Percentiles rank a stretch among this genome's conserved stretches.
These are phyloP conservation scores for Drosophila simulans DNA, from an alignment of 1,140 invertebrate species.

Conservation along the genomic window DNA sequence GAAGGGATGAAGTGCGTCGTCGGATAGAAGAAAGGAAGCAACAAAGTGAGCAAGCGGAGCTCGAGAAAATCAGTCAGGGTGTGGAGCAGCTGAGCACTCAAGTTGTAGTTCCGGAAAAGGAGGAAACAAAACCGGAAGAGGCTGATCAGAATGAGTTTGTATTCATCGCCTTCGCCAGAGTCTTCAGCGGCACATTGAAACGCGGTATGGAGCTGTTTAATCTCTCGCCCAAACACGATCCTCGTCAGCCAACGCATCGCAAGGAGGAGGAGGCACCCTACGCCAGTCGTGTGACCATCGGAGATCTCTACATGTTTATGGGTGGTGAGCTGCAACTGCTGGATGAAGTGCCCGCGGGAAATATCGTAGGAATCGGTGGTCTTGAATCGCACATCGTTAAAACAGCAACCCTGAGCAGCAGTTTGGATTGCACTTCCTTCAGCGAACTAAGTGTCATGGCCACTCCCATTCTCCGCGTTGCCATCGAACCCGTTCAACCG, in stretches of 20 bases:
- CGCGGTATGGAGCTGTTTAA: slow-evolving; percentile 93
- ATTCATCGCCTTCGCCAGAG: slow-evolving; percentile 96
- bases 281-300: slow-evolving; percentile 87
- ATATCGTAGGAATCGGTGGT: slow-evolving; percentile 95
- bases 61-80: slow-evolving; percentile 85
- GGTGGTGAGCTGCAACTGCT: slow-evolving; percentile 95
- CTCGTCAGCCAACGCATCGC: slow-evolving; percentile 85
- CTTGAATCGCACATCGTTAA: slow-evolving; percentile 95
- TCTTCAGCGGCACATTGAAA: slow-evolving; percentile 95
- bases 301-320: slow-evolving; percentile 95
- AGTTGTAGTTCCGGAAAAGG: slow-evolving; percentile 60
- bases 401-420: slow-evolving; percentile 95
- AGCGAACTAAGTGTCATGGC: slow-evolving; percentile 92
- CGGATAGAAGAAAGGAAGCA: slow-evolving; percentile 86
- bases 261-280: slow-evolving; percentile 82
- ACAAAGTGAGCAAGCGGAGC: slow-evolving; percentile 85
- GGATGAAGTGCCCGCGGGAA: slow-evolving; percentile 93
- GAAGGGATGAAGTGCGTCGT: slow-evolving; percentile 89
- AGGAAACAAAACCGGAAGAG: slow-evolving; percentile 57
- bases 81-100: slow-evolving; percentile 75
- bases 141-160: slow-evolving; percentile 86
- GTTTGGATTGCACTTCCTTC: slow-evolving; percentile 94
- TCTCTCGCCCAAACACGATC: slow-evolving; percentile 96
- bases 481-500: slow-evolving; percentile 95
- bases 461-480: slow-evolving; percentile 96